These are phyloP conservation scores for Eretmochelys imbricata DNA, from an alignment of 2,113 vertebrate species.

Conservation along the genomic window DNA sequence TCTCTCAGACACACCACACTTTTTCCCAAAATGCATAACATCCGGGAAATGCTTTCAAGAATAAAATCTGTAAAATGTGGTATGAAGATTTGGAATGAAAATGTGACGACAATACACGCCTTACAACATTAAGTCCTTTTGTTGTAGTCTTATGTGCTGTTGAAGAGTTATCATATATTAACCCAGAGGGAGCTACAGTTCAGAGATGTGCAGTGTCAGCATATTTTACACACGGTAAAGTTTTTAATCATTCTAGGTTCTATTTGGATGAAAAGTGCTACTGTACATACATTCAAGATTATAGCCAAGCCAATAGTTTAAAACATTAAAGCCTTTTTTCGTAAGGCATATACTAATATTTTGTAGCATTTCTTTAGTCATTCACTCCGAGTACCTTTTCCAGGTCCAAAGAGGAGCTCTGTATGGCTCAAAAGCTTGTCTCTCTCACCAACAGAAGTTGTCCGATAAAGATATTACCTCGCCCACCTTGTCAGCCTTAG, in stretches of 20 bases:
- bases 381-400: neutral
- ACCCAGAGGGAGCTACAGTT: neutral
- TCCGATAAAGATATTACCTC: neutral
- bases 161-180: neutral
- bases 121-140: neutral
- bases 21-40: neutral
- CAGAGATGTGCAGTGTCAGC: neutral
- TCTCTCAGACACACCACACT: neutral
- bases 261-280: rapidly evolving
- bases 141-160: neutral
- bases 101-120: neutral
- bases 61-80: slow-evolving; percentile 24
- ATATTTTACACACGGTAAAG: neutral
- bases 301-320: neutral
- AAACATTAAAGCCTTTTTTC: neutral
- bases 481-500: neutral
- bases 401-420: neutral
- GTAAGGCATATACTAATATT: neutral
- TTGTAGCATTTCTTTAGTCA: neutral
- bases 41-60: slow-evolving; percentile 29
- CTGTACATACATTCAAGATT: neutral
- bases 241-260: neutral
- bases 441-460: neutral
- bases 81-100: slow-evolving; percentile 4
- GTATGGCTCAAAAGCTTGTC: neutral